These are phyloP conservation scores for Tragelaphus buxtoni DNA, from an alignment of 2,113 vertebrate genomes.

Conservation along the genomic window DNA sequence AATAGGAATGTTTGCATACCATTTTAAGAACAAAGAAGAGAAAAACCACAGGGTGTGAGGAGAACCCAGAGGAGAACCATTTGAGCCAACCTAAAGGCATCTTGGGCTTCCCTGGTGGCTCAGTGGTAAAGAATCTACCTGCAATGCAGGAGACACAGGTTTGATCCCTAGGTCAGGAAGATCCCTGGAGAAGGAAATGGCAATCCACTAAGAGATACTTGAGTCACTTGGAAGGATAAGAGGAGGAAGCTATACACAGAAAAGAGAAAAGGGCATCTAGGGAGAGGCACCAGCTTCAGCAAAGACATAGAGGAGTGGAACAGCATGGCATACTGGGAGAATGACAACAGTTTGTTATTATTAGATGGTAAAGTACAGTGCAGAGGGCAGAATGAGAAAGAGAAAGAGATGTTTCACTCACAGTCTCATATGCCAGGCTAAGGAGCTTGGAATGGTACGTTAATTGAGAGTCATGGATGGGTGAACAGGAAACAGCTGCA, in stretches of 20 bases:
- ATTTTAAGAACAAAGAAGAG: background rate
- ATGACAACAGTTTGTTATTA: background rate
- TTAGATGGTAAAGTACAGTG: background rate
- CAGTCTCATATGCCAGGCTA: background rate
- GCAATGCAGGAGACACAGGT: background rate
- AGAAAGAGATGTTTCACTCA: background rate
- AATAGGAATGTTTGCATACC: background rate
- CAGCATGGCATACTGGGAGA: background rate
- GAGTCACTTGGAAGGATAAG: background rate
- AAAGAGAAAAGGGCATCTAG: background rate
- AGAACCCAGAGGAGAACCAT: background rate
- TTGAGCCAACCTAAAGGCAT: background rate
- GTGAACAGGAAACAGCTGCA: background rate
- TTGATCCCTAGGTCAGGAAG: background rate
- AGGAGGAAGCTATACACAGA: background rate
- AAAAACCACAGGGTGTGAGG: background rate
- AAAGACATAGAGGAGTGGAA: background rate
- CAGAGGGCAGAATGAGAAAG: no score
- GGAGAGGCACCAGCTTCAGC: background rate
- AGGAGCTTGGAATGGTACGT: background rate
- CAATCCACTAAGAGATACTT: background rate
- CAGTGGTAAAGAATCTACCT: background rate
- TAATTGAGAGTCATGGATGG: background rate
- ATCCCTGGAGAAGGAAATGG: background rate
- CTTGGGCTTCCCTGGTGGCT: background rate